These are phyloP conservation scores for Caretta caretta DNA, from an alignment of 2,113 vertebrate genomes.

Conservation along the genomic window DNA sequence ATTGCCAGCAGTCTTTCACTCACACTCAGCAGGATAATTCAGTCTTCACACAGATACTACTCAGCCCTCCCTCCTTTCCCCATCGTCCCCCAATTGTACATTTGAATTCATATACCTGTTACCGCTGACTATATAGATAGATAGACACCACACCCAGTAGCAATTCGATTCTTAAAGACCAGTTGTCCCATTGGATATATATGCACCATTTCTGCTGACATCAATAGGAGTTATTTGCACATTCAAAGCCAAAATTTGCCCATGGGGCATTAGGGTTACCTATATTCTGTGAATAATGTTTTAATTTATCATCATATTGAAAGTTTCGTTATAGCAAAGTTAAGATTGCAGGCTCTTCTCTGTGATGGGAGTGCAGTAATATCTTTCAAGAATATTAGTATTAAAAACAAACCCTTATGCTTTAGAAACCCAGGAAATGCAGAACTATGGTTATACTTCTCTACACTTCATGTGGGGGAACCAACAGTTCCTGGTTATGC, in stretches of 20 bases:
- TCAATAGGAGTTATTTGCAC: no score
- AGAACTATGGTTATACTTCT: neutral
- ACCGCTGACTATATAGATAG: neutral
- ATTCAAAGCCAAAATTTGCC: accelerated
- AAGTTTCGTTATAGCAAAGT: neutral
- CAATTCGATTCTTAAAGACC: neutral
- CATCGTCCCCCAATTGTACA: neutral
- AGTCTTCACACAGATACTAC: no score
- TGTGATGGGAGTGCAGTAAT: neutral
- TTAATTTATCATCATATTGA: neutral
- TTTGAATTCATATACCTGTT: neutral
- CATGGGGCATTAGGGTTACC: neutral
- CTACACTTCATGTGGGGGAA: neutral
- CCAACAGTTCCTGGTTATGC: neutral
- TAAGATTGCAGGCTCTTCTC: neutral
- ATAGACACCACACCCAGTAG: neutral
- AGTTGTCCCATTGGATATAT: no score
- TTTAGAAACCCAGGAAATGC: neutral
- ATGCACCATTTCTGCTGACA: no score
- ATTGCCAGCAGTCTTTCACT: no score
- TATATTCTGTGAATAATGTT: neutral
- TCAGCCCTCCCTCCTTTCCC: neutral
- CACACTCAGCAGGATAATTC: no score
- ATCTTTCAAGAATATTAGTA: neutral
- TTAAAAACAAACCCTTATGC: neutral